These are phyloP conservation scores for Carlito syrichta DNA, from an alignment of 2,113 vertebrate genomes.

Conservation along the genomic window DNA sequence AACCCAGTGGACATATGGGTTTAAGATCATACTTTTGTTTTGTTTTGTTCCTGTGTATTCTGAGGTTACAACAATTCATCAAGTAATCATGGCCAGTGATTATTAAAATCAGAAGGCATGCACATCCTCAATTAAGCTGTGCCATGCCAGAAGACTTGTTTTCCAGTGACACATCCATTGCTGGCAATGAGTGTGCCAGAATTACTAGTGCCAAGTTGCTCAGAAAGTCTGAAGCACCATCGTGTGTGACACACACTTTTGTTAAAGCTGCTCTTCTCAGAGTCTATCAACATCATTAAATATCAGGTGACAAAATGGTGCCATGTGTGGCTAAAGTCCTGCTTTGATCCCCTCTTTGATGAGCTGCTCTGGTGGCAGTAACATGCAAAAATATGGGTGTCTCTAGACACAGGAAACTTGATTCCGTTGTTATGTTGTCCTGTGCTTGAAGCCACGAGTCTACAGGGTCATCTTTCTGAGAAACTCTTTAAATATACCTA, in stretches of 20 bases:
- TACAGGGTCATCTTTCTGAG: slow-evolving; percentile 54
- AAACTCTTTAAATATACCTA: slow-evolving; percentile 45
- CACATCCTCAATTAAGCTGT: slow-evolving; percentile 28
- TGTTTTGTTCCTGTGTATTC: slow-evolving; percentile 74
- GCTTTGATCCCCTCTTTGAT: background rate
- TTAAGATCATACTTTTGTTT: slow-evolving; percentile 69
- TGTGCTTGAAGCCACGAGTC: background rate
- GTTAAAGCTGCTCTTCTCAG: slow-evolving; percentile 39
- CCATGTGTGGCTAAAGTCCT: slow-evolving; percentile 43
- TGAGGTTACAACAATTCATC: slow-evolving; percentile 77
- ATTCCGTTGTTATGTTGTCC: slow-evolving; percentile 61
- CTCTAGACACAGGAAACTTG: slow-evolving; percentile 48
- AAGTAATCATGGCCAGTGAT: slow-evolving; percentile 82
- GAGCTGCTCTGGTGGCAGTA: slow-evolving; percentile 44
- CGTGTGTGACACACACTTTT: slow-evolving; percentile 44
- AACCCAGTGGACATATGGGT: slow-evolving; percentile 79
- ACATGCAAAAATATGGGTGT: background rate
- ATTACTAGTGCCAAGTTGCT: slow-evolving; percentile 73
- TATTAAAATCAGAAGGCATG: slow-evolving; percentile 74
- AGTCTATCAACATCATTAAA: slow-evolving; percentile 20
- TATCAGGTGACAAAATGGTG: slow-evolving; percentile 63
- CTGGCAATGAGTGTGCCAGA: slow-evolving; percentile 80
- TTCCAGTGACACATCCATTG: slow-evolving; percentile 79
- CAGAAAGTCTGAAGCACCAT: slow-evolving; percentile 55
- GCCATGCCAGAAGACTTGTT: slow-evolving; percentile 60